Evolutionary conservation across 1,140 invertebrate species (phyloP), one percentile per base, ranked within the genome.

Genomic region (Cotesia vestalis): DNA sequence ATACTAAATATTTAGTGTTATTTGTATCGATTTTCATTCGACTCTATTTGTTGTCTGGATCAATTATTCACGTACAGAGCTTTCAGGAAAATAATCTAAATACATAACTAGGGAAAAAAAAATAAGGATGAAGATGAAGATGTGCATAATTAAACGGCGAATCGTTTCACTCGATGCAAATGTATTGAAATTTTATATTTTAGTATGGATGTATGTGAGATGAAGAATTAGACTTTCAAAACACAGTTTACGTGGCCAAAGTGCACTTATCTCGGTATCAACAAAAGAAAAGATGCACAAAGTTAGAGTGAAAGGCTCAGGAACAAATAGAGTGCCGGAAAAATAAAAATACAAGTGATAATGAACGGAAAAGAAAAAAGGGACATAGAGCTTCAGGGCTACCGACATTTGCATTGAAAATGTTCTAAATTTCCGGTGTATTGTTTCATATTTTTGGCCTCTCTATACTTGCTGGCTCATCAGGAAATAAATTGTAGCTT

Each of bases 171-270:
- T 51, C 14, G 36, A 27, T 11, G 63, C 17, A 53, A 66, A 66
- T 66, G 14, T 66, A 66, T 66, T 52, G 46, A 66, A 66, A 52
- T 66, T 63, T 63, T 63, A 12, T 27, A 27, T 27, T 27, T 27
- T 27, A 27, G 27, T 27, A 27, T 36, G n/a, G 11, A n/a, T 35
- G 59, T 6, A 8, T 11, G 11, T 46, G 40, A 46, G 40, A 34
- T 20, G 20, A 35, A 12, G 36, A 63, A 63, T 63, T 63, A 63
- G 61, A 63, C 61, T 36, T 63, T 63, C 35, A 63, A 63, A 63
- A 36, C 27, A 35, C 59, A 63, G 35, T 36, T 61, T 63, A 63
- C 61, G 61, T 40, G n/a, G 35, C 38, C 12, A 63, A 35, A 63
- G 61, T 40, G 61, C 61, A 63, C 61, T 63, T 38, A 34, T 63